Conservation (phyloP, 2,888 invertebrate species). For the Acronicta alni region DNA sequence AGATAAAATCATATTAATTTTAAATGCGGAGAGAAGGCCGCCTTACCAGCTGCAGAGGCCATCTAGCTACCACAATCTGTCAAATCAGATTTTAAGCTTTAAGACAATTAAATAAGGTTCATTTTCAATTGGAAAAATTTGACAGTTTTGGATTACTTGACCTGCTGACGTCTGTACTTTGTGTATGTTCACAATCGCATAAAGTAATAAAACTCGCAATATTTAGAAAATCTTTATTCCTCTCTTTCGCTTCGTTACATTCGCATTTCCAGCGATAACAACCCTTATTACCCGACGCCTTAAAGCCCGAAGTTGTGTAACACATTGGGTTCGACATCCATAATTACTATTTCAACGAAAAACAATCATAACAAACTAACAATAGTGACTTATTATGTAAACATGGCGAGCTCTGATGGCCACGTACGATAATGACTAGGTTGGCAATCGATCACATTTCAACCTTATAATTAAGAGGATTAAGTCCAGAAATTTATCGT, state of each 20-base stretch:
- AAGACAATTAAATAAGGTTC: no score
- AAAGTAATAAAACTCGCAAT: constrained; percentile 53
- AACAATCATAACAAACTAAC: not conserved
- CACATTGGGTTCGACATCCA: constrained; percentile 43
- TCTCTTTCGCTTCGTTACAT: constrained; percentile 65
- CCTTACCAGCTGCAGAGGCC: no score
- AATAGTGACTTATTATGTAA: not conserved
- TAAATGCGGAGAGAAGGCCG: no score
- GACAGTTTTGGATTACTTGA: no score
- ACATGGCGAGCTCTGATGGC: not conserved
- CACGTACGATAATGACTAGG: not conserved
- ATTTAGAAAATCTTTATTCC: constrained; percentile 76
- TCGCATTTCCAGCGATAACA: constrained; percentile 78
- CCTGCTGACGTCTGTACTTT: no score
- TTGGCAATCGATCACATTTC: not conserved
- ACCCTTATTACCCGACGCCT: constrained; percentile 62
- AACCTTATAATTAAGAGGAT: not conserved
- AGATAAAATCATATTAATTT: no score
- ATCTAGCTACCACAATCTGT: no score
- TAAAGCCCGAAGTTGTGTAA: constrained; percentile 60
- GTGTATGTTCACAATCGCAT: not conserved
- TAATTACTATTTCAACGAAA: constrained; percentile 4
- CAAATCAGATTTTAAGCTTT: no score
- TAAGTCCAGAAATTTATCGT: no score
- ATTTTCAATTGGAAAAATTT: no score